A percentile compares a stretch with the other conserved stretches of the same genome.
These are phyloP conservation scores for Poecile atricapillus DNA, from an alignment of 2,113 vertebrate species.

Conservation along the genomic window DNA sequence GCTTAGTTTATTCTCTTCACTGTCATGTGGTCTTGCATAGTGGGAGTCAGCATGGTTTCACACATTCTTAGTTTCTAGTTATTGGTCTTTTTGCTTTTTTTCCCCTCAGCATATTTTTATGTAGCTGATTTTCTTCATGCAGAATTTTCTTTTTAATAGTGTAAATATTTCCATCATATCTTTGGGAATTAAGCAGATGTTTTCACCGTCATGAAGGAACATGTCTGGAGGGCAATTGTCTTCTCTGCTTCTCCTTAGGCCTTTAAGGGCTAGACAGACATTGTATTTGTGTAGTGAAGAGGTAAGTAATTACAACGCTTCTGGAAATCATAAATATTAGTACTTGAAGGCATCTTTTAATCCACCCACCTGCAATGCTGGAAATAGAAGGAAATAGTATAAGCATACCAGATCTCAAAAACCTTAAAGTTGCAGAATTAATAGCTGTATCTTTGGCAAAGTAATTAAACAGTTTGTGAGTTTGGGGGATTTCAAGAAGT, in stretches of 20 bases:
- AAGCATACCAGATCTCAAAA: background rate
- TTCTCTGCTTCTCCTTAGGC: background rate
- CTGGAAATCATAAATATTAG: background rate
- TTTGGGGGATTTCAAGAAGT: background rate
- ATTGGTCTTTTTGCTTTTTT: accelerated
- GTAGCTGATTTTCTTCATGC: background rate
- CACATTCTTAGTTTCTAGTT: background rate
- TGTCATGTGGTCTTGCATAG: background rate
- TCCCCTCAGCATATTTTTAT: background rate
- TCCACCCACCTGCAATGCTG: background rate
- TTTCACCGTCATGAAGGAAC: background rate
- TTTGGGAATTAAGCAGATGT: background rate
- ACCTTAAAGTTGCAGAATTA: background rate
- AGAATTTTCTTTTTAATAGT: background rate
- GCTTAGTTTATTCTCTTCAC: background rate
- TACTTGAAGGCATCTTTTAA: background rate
- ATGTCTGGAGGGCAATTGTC: background rate
- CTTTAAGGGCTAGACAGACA: background rate
- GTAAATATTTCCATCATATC: background rate
- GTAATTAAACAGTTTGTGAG: background rate
- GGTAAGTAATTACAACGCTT: background rate
- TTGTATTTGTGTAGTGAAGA: background rate
- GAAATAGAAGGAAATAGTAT: background rate
- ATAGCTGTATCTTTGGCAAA: background rate
- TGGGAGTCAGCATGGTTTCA: background rate